phyloP scores from a whole-genome alignment of 1,140 invertebrate species.

The Heliconius nattereri region DNA sequence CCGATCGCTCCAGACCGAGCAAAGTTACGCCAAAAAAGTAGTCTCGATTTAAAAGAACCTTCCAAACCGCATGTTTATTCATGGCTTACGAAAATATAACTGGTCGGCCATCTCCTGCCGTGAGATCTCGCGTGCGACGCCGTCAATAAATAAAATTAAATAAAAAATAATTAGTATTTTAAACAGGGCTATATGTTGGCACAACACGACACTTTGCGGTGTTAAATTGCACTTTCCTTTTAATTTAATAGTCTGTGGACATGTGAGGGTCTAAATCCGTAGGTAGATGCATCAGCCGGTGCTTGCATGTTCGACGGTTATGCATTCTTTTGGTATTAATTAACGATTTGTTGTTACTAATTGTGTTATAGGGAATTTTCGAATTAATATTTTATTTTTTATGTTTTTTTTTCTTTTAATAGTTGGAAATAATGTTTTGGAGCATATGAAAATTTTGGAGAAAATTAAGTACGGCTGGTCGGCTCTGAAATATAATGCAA shows the following conservation, averaged over 20 bases:
- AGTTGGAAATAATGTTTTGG: not conserved
- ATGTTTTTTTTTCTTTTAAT: not conserved
- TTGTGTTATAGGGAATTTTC: constrained; percentile 17
- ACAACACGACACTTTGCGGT: constrained; percentile 61
- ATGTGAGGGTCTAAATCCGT: constrained; percentile 45
- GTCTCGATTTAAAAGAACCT: constrained; percentile 55
- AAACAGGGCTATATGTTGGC: constrained; percentile 56
- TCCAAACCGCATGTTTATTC: constrained; percentile 61
- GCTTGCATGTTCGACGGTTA: not conserved
- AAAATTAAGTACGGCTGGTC: not conserved
- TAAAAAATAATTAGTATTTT: constrained; percentile 71
- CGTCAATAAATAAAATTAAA: constrained; percentile 73
- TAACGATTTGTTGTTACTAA: constrained; percentile 14
- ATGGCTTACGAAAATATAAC: constrained; percentile 44
- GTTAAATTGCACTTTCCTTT: constrained; percentile 59
- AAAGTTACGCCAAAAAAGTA: constrained; percentile 52
- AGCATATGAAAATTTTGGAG: not conserved
- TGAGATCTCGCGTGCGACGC: constrained; percentile 56
- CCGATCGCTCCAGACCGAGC: not conserved
- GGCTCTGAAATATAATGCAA: too few relatives aligned
- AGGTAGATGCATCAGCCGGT: not conserved
- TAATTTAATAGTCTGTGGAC: constrained; percentile 60
- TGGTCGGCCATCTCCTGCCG: constrained; percentile 50
- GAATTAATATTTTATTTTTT: not conserved
- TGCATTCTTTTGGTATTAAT: constrained; percentile 14